Evolutionary conservation across 2,888 invertebrate genomes (phyloP), one percentile per base, ranked within the genome.

Genomic region (Cylloceria caligata): DNA sequence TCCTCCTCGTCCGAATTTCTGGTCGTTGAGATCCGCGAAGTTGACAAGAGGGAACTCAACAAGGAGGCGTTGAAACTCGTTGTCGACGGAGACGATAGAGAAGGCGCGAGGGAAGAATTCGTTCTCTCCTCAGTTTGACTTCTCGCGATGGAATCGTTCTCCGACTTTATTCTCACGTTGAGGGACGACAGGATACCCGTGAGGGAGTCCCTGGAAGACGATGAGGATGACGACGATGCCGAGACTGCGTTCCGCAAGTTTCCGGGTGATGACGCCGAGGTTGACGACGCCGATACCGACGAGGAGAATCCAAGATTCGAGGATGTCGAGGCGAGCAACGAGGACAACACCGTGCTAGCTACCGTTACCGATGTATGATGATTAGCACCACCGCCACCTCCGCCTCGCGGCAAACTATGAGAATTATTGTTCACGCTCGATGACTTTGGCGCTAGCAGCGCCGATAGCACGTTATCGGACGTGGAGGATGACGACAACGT

Each of bases 161-260:
- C 91, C 60, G 90, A 88, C 57, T 91, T 91, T 78, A 90, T 88
- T 78, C 88, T 79, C 0, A 87, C 87, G 83, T 88, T 88, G 13
- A 88, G 80, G 3, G 89, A 86, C 21, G 90, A 89, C 1, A 90
- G 76, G 11, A 91, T 87, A 60, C 89, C 88, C 86, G 89, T 90
- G 4, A 92, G 74, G 5, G 90, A 89, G 65, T 91, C 90, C 0
- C 87, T 72, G 21, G 90, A 87, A 3, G 87, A 85, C 13, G 85
- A 80, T 0, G 85, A 84, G 19, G 85, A 83, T 2, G 83, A 72
- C 19, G 85, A 84, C 1, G 86, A 85, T 3, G 83, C 77, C 7
- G 71, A 83, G 13, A 83, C 68, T 0, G 77, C 60, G 73, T 80
- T 83, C 30, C 85, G 83, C 0, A 77, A 57, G 76, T 68, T 85